Conservation (phyloP, 2,113 vertebrate species). For the Vidua chalybeata region DNA sequence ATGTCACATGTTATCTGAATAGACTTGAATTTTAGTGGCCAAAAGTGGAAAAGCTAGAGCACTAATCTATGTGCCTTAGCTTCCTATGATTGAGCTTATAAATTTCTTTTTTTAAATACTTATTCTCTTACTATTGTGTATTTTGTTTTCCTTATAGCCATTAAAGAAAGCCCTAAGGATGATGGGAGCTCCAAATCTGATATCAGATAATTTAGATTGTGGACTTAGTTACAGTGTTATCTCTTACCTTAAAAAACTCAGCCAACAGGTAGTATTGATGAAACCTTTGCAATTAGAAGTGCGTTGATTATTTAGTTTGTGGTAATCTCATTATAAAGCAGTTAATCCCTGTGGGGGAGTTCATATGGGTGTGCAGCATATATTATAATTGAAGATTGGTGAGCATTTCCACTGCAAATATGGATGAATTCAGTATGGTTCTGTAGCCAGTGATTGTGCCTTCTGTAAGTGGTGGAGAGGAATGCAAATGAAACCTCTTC, state of each 20-base stretch:
- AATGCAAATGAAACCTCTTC: background rate
- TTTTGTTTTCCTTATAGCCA: constrained; percentile 86
- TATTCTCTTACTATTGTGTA: constrained; percentile 82
- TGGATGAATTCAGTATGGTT: background rate
- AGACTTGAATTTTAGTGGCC: constrained; percentile 72
- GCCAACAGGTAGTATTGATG: constrained; percentile 88
- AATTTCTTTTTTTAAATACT: constrained; percentile 76
- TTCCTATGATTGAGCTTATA: constrained; percentile 78
- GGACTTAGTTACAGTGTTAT: constrained; percentile 89
- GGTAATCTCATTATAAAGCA: constrained; percentile 65
- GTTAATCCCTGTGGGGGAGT: constrained; percentile 58
- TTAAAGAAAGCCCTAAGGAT: constrained; percentile 89
- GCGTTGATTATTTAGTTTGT: constrained; percentile 78
- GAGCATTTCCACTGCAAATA: background rate
- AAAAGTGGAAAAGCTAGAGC: constrained; percentile 75
- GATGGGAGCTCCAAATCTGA: constrained; percentile 88
- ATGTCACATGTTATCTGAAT: constrained; percentile 45
- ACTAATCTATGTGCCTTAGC: constrained; percentile 76
- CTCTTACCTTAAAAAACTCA: constrained; percentile 90
- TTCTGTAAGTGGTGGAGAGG: constrained; percentile 48
- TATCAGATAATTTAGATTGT: constrained; percentile 88
- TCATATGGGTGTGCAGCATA: constrained; percentile 12
- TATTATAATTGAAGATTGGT: background rate
- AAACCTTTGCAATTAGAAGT: constrained; percentile 83
- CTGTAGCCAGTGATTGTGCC: constrained; percentile 36